A percentile compares a stretch with the other conserved stretches of the same genome.
Conservation (phyloP, 1,140 invertebrate species). For the Mactra quadrangularis region DNA sequence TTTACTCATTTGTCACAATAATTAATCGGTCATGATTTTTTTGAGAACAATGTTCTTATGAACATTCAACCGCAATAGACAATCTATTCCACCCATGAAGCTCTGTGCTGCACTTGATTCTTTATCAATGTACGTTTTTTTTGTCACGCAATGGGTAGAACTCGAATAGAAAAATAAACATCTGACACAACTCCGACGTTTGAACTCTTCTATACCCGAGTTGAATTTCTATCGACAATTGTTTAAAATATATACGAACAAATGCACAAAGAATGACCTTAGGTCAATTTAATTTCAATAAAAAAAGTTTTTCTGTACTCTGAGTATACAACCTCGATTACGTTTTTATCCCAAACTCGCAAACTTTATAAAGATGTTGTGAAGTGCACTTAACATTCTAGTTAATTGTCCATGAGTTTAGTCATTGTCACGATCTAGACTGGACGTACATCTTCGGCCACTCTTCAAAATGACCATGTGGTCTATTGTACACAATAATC, state of each 20-base stretch:
- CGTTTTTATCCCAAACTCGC: no score
- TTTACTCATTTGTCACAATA: slow-evolving; percentile 2
- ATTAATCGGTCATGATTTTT: slow-evolving; percentile 32
- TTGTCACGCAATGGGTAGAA: no score
- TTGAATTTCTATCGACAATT: slow-evolving; percentile 1
- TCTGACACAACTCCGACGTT: background rate
- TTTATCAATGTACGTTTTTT: no score
- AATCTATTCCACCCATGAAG: no score
- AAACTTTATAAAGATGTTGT: background rate
- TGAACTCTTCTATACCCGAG: slow-evolving; percentile 14
- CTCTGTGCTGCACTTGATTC: no score
- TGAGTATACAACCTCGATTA: no score
- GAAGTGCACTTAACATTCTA: background rate
- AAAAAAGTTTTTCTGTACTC: no score
- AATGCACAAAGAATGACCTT: slow-evolving; percentile 1
- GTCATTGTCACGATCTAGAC: no score
- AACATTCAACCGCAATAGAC: slow-evolving; percentile 26
- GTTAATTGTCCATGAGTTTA: background rate
- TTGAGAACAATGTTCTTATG: slow-evolving; percentile 19
- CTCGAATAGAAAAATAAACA: no score
- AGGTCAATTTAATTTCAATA: slow-evolving; percentile 39
- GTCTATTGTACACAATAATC: slow-evolving; percentile 30
- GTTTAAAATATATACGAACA: background rate
- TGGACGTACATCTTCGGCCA: background rate
- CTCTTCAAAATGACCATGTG: slow-evolving; percentile 11